Percentiles rank a stretch among this genome's conserved stretches.
Evolutionary conservation across 2,888 invertebrate genomes (phyloP).

Genomic region (Trachelus iudaicus): DNA sequence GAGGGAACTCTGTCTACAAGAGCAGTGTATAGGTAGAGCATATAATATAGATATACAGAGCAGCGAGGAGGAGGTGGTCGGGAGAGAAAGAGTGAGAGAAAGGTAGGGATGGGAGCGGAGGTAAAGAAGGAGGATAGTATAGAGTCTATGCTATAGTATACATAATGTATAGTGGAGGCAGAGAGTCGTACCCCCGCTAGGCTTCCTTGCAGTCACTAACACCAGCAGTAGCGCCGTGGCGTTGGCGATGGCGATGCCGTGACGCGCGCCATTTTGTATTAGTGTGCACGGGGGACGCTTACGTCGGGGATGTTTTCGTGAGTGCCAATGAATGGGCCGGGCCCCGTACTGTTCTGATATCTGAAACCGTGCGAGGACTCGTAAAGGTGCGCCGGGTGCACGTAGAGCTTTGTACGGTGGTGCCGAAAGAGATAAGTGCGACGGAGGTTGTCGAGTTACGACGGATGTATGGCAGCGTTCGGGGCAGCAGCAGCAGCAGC

Average conservation of each 20-base stretch:
- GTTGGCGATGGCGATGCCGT: slow-evolving; percentile 28
- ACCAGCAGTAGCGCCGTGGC: slow-evolving; percentile 36
- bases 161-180: neutral
- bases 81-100: neutral
- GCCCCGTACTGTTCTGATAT: neutral
- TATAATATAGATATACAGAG: neutral
- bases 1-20: neutral
- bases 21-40: neutral
- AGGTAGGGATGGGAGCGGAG: neutral
- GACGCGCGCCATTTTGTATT: slow-evolving; percentile 52
- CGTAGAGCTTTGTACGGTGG: neutral
- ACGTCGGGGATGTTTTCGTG: slow-evolving; percentile 41
- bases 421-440: neutral
- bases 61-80: neutral
- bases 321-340: slow-evolving; percentile 12
- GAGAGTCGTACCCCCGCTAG: slow-evolving; percentile 1
- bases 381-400: neutral
- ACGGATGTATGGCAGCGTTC: neutral
- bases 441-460: neutral
- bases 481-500: slow-evolving; percentile 5
- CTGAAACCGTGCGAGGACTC: neutral
- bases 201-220: slow-evolving; percentile 1
- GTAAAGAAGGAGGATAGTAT: neutral
- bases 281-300: slow-evolving; percentile 46
- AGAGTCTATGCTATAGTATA: neutral